These are phyloP conservation scores for Scleropages formosus DNA, from an alignment of 2,797 vertebrate genomes.

Conservation along the genomic window DNA sequence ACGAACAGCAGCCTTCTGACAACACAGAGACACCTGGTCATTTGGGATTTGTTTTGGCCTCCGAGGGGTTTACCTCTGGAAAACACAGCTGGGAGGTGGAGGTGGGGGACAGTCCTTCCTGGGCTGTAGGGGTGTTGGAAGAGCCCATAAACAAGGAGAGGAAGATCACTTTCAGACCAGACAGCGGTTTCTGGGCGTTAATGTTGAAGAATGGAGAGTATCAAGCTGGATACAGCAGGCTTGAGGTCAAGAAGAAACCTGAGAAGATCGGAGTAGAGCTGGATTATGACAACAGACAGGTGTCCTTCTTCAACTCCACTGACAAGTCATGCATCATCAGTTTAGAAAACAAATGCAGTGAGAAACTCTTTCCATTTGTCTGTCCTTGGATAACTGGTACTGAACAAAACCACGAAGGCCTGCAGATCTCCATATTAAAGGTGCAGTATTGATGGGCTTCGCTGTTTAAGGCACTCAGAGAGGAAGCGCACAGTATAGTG, in stretches of 20 bases:
- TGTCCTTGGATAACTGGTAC: too few relatives aligned
- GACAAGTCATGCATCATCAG: slow-evolving; percentile 51
- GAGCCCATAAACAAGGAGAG: slow-evolving; percentile 55
- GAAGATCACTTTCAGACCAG: slow-evolving; percentile 44
- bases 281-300: slow-evolving; percentile 49
- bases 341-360: slow-evolving; percentile 50
- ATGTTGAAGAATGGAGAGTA: slow-evolving; percentile 46
- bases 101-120: slow-evolving; percentile 55
- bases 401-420: too few relatives aligned
- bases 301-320: slow-evolving; percentile 52
- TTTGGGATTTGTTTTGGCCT: slow-evolving; percentile 53
- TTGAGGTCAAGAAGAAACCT: slow-evolving; percentile 39
- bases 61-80: slow-evolving; percentile 44
- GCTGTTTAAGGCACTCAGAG: too few relatives aligned
- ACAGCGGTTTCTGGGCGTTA: slow-evolving; percentile 56
- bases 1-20: slow-evolving; percentile 42
- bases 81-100: slow-evolving; percentile 61
- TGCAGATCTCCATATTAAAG: too few relatives aligned
- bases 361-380: too few relatives aligned
- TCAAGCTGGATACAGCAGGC: too few relatives aligned
- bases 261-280: slow-evolving; percentile 46
- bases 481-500: too few relatives aligned
- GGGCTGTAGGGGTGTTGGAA: slow-evolving; percentile 57
- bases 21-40: slow-evolving; percentile 51
- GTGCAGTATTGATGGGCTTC: too few relatives aligned